These are phyloP conservation scores for Vulpes vulpes DNA, from an alignment of 2,113 vertebrate species.

Conservation along the genomic window DNA sequence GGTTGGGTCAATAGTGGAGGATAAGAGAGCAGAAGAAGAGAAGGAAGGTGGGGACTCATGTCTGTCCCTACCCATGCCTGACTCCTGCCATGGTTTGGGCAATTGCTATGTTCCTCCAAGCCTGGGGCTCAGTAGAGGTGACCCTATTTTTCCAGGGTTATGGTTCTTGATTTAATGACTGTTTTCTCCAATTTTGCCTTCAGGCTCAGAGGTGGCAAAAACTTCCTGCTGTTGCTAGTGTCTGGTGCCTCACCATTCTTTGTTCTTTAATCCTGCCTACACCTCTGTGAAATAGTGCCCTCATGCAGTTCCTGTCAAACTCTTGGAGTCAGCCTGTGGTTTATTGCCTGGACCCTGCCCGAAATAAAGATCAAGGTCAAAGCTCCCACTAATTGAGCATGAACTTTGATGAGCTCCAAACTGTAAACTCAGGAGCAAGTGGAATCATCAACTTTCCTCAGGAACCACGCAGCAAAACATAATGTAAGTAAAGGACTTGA, in stretches of 20 bases:
- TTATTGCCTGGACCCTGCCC: neutral
- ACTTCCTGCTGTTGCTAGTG: neutral
- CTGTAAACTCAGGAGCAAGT: neutral
- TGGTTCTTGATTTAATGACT: neutral
- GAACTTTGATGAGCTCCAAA: neutral
- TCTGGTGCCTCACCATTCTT: neutral
- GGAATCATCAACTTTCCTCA: neutral
- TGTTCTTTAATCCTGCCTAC: neutral
- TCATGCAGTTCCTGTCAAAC: neutral
- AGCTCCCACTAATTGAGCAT: neutral
- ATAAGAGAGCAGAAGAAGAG: neutral
- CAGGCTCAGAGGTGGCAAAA: neutral
- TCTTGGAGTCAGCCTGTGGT: neutral
- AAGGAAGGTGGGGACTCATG: too few relatives aligned
- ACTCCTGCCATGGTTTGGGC: neutral
- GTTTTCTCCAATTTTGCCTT: neutral
- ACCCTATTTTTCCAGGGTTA: neutral
- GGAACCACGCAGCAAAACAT: neutral
- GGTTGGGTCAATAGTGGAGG: neutral
- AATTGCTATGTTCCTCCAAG: neutral
- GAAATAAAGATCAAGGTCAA: neutral
- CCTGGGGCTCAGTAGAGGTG: neutral
- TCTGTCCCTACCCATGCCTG: neutral
- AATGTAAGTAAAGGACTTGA: neutral
- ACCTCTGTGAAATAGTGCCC: neutral